Percentiles rank a stretch among this genome's conserved stretches.
These are phyloP conservation scores for Nycticorax nycticorax DNA, from an alignment of 2,113 vertebrate genomes.

Conservation along the genomic window DNA sequence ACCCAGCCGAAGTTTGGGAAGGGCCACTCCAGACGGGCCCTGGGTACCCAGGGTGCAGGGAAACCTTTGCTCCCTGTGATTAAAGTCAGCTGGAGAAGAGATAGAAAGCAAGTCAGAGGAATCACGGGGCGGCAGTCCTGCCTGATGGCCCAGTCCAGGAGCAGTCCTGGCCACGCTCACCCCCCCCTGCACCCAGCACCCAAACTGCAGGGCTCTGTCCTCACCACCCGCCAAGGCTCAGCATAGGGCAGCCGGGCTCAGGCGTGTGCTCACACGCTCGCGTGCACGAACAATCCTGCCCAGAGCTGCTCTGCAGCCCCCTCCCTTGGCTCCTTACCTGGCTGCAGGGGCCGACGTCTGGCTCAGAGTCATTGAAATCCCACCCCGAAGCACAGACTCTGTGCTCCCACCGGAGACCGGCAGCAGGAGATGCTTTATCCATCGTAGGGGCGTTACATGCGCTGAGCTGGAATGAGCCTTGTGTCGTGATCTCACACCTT, in stretches of 20 bases:
- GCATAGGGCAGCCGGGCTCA: not conserved
- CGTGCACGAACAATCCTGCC: not conserved
- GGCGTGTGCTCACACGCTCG: rapidly evolving
- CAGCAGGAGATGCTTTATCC: not conserved
- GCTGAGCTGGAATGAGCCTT: not conserved
- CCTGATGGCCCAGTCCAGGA: not conserved
- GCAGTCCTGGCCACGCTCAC: not conserved
- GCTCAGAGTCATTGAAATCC: not conserved
- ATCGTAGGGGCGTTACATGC: rapidly evolving
- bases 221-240: not conserved
- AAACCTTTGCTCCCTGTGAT: not conserved
- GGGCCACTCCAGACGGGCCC: not conserved
- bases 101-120: not conserved
- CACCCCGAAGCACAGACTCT: not conserved
- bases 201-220: not conserved
- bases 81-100: not conserved
- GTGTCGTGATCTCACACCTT: rapidly evolving
- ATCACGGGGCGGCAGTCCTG: rapidly evolving
- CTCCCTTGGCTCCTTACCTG: not conserved
- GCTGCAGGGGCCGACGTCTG: not conserved
- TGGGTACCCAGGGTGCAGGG: not conserved
- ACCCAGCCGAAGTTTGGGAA: not conserved
- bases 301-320: not conserved
- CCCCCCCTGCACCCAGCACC: not conserved
- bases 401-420: not conserved